Evolutionary conservation across 2,888 invertebrate genomes (phyloP), one percentile per base, ranked within the genome.

Genomic region (Fragum whitleyi): DNA sequence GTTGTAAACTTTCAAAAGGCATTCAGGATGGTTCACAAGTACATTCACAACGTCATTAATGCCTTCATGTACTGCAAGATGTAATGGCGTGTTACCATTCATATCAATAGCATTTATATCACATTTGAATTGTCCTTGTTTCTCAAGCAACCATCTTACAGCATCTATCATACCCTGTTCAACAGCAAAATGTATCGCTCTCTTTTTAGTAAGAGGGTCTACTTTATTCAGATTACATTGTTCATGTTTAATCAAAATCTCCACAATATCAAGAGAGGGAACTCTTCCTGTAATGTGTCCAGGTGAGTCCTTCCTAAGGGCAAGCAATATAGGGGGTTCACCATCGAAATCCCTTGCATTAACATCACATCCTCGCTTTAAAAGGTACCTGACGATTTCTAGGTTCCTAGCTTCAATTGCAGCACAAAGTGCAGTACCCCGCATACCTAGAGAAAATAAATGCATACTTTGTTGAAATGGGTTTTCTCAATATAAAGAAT

Each of bases 341-440:
- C 87, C 85, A 61, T 89, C 89, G 70, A 79, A 88, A 61, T 89
- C 90, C 42, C 80, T 74, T 9, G 84, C 81, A 70, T 90, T 90
- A 1, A 90, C 87, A 77, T 88, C 87, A 86, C 90, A 88, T 7
- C 88, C 89, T 65, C 83, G 55, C 1, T 86, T 83, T 11, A 90
- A 79, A 29, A 90, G 76, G 67, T 77, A 88, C 42, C 76, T 75
- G 21, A 85, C 87, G 26, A 90, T 88, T 9, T 82, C 77, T 11
- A 77, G 59, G 28, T 87, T 87, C 26, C 83, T 76, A 9, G 87
- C 83, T 39, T 87, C 85, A 51, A 90, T 87, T n/a, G 89, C 87
- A 11, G 88, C 88, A 86, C 90, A 90, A 28, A 90, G 76, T 3
- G 88, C 85, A 42, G 90, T 90, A 19, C 90, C 90, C 39, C 88